phyloP scores from a whole-genome alignment of 2,113 vertebrate genomes.

The Tyrannus savana region DNA sequence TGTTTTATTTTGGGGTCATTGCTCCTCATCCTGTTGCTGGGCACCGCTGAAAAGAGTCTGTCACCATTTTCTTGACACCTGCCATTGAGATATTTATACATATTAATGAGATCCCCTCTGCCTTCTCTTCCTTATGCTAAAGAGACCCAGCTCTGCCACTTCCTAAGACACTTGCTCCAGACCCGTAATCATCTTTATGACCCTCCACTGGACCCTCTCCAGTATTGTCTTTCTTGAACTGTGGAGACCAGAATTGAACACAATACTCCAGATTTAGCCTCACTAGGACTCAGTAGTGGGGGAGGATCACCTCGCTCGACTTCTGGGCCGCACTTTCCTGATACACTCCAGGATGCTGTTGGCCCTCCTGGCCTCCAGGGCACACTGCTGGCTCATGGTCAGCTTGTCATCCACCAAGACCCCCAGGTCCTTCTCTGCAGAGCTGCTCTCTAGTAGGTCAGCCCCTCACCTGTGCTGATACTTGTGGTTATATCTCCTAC shows the following conservation, averaged over 20 bases:
- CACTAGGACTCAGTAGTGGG: background rate
- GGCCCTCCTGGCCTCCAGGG: background rate
- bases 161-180: background rate
- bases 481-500: background rate
- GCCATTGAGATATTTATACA: background rate
- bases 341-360: background rate
- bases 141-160: fast-evolving
- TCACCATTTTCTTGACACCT: background rate
- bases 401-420: background rate
- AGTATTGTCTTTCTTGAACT: background rate
- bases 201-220: background rate
- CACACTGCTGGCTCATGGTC: background rate
- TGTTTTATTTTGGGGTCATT: fast-evolving
- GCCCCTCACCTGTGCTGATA: background rate
- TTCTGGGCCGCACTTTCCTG: background rate
- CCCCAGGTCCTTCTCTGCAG: background rate
- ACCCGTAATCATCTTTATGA: fast-evolving
- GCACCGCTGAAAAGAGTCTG: background rate
- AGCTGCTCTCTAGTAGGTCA: background rate
- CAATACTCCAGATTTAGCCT: background rate
- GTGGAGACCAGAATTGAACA: background rate
- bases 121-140: background rate
- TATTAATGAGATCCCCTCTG: background rate
- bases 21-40: background rate
- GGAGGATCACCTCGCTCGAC: fast-evolving